Base-by-base conservation (phyloP, 2,888 invertebrate genomes). In the Nephrotoma guestfalica region DNA sequence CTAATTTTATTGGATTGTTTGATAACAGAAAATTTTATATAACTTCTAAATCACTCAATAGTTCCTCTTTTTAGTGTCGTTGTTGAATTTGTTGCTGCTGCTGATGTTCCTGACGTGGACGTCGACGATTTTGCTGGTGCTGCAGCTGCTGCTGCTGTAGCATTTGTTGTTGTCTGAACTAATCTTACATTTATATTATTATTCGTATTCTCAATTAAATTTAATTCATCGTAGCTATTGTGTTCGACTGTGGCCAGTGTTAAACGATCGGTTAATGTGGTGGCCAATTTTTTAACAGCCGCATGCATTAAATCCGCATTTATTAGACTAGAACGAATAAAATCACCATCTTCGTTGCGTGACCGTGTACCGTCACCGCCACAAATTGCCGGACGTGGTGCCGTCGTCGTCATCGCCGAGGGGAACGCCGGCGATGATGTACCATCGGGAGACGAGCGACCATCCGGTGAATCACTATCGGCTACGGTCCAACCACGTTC, bases 401-500 rank as follows among this genome's bases (percentile, higher is more conserved):
- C 45, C 4, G 6, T 43, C 15, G 40, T 30, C 4, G 86, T 57
- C 15, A 41, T 41, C 15, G 86, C 4, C n/a, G 86, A 40, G 47
- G 6, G 13, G 15, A 43, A 9, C n/a, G 13, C 41, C 18, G 88
- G 88, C 45, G 88, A 87, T 47, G 88, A 87, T 86, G 88, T 87
- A 57, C 87, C 86, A 18, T 87, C 87, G 45, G 87, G 86, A 18
- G 88, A 88, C 42, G 87, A 47, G 83, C 86, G 87, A 83, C 87
- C 87, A 47, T 5, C 13, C 40, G 87, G 86, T 87, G 88, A 87
- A 86, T 88, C 87, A 57, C 87, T 88, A 86, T 88, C 88, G 86
- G 88, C 88, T 18, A 88, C 88, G 45, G 88, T 87, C 88, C 88
- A 88, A 87, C 88, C 88, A 87, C 88, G 87, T 87, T 88, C 88